Base-by-base conservation (phyloP, 1,140 invertebrate species). In the Apis florea region DNA sequence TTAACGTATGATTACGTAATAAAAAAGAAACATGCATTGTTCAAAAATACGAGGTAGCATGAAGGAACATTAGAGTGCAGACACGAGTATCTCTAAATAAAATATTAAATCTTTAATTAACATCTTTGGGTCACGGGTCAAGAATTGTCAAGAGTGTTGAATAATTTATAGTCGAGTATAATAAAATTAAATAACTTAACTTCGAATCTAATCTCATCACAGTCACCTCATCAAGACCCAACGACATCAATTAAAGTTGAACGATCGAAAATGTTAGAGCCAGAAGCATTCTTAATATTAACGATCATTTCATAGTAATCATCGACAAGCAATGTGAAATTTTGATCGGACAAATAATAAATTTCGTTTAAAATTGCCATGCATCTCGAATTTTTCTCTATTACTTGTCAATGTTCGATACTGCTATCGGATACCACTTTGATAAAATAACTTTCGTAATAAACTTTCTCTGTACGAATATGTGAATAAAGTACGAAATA, bases 401-500 rank as follows among this genome's bases (percentile, higher is more conserved):
- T 83, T 85, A 24, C 80, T 85, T 59, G 12, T 40, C 70, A 49
- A 73, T 64, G 54, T 66, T 40, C 31, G 73, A 21, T 59, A 68
- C 53, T 82, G 64, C 75, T 54, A 59, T 69, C 40, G 76, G 58
- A 76, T 49, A 77, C 31, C 79, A 79, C 54, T 49, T 77, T 74
- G 59, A 51, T 49, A 78, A 86, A 85, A 24, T 77, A 86, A 85
- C 73, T 77, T 73, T 83, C 17, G 51, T n/a, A 61, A 69, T 15
- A 15, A 83, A n/a, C 13, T n/a, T n/a, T 58, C 21, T 54, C 2
- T 10, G 10, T 26, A 31, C 15, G 17, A 63, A 15, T 26, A 17
- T 26, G 15, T n/a, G 31, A 40, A 40, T 40, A 40, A 40, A 63
- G 8, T 13, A 19, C 10, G 24, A 15, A 26, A 61, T 8, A 24